Evolutionary conservation across 2,797 vertebrate species (phyloP), one percentile per base, ranked within the genome.

Genomic region (Fratercula arctica): DNA sequence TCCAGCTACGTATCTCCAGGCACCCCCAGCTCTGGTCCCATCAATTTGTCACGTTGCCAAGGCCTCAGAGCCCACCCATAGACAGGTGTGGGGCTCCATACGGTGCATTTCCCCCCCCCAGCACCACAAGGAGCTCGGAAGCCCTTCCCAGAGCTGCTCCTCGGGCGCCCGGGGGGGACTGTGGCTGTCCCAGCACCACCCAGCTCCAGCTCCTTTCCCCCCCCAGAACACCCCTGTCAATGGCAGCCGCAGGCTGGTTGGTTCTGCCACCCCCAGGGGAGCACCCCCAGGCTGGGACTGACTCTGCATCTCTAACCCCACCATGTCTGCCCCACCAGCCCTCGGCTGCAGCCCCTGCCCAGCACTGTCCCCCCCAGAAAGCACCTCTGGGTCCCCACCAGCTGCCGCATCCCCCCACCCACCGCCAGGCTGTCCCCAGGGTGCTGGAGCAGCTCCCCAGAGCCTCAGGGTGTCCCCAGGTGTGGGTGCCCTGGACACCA

Each of bases 121-220:
- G 26, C 33, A 59, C 26, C 3, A 0, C 16, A 19, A 48, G 7
- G 16, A 85, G 35, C 24, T 80, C 35, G 8, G 31, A 16, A 68
- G 31, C 35, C 56, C 6, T 60, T 59, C 33, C 57, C n/a, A 66
- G 59, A 31, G 3, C 16, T 61, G 43, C 54, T 35, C 14, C 35
- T 53, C 0, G 0, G 53, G 68, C 17, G 31, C n/a, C 7, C 1
- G 0, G 25, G 23, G 28, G 15, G 8, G 7, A 35, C 16, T 1
- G 3, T 33, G 45, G 25, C 61, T 57, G 54, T 6, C 5, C 56
- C 59, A 51, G 83, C 33, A 87, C 39, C 43, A 79, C 18, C 24
- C 51, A 82, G 54, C 31, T 85, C 6, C 67, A 54, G 6, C 51
- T 54, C 33, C 1, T 10, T 54, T 45, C 9, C 19, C n/a, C 20